These are phyloP conservation scores for Pogonocichla stellata DNA, from an alignment of 2,113 vertebrate species.

Conservation along the genomic window DNA sequence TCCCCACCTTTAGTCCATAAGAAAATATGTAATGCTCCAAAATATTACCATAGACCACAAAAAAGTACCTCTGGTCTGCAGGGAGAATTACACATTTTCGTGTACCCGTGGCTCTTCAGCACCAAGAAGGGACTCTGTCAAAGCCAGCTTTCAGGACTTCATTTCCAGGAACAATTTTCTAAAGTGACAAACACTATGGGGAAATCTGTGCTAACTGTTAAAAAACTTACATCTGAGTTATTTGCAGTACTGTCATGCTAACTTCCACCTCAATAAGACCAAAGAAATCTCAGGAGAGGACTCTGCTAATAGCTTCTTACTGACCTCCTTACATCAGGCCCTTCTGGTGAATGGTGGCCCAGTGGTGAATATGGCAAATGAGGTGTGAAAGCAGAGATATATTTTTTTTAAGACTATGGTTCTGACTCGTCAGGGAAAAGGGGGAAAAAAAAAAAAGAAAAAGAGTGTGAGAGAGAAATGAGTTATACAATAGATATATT, in stretches of 20 bases:
- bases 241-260: slow-evolving; percentile 84
- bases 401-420: slow-evolving; percentile 41
- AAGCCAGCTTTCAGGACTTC: slow-evolving; percentile 70
- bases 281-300: slow-evolving; percentile 76
- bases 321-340: slow-evolving; percentile 74
- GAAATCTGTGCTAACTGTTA: slow-evolving; percentile 81
- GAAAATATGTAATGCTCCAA: not conserved
- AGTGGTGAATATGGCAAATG: slow-evolving; percentile 78
- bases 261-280: slow-evolving; percentile 81
- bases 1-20: not conserved
- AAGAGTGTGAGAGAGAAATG: slow-evolving; percentile 36
- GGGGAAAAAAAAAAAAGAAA: not conserved
- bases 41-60: slow-evolving; percentile 27
- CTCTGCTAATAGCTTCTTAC: slow-evolving; percentile 81
- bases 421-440: not conserved
- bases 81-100: slow-evolving; percentile 51
- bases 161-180: slow-evolving; percentile 79
- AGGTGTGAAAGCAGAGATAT: slow-evolving; percentile 76
- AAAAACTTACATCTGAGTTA: slow-evolving; percentile 74
- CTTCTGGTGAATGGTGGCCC: slow-evolving; percentile 72
- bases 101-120: slow-evolving; percentile 48
- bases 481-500: slow-evolving; percentile 75
- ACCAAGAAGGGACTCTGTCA: slow-evolving; percentile 58
- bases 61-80: slow-evolving; percentile 14
- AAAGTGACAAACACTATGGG: slow-evolving; percentile 81